Conservation (phyloP, 2,113 vertebrate species). For the Raja brachyura region DNA sequence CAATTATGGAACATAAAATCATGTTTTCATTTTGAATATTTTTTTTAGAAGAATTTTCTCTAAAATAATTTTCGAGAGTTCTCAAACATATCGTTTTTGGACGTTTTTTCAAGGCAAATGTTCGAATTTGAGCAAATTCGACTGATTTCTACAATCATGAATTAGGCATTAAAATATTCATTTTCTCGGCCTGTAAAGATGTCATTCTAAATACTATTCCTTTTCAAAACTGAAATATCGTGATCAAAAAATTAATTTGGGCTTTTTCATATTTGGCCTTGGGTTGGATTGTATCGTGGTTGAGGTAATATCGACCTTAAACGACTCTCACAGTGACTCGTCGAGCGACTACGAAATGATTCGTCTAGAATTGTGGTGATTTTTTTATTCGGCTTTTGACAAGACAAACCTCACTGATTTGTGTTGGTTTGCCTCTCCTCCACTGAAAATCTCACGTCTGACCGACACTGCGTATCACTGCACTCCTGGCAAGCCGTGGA, state of each 20-base stretch:
- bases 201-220: conserved; percentile 68
- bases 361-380: not conserved
- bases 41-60: no score
- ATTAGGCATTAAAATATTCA: not conserved
- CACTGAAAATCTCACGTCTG: not conserved
- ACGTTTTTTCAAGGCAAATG: no score
- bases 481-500: not conserved
- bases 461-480: not conserved
- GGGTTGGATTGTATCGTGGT: no score
- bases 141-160: no score
- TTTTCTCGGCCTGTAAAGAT: not conserved
- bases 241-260: conserved; percentile 59
- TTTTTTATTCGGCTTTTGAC: not conserved
- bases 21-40: no score
- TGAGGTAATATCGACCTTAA: not conserved
- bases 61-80: no score
- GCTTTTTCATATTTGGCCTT: not conserved
- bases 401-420: not conserved
- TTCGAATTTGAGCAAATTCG: no score
- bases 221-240: conserved; percentile 76
- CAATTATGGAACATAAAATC: not conserved
- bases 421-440: not conserved
- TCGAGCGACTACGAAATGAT: no score
- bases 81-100: no score
- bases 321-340: not conserved